Evolutionary conservation across 1,140 invertebrate genomes (phyloP).

Genomic region (Penaeus japonicus): DNA sequence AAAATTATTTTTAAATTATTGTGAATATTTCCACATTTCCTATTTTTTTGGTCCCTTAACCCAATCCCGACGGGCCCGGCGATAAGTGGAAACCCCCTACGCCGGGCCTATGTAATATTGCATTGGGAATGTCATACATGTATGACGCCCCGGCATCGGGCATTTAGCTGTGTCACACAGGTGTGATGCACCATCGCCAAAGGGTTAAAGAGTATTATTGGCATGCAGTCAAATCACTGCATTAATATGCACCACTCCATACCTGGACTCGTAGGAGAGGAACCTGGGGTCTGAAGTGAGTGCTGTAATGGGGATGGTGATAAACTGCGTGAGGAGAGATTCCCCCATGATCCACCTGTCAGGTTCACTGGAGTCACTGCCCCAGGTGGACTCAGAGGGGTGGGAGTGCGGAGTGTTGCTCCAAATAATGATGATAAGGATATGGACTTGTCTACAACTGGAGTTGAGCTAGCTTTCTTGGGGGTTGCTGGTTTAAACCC

Average conservation of each 20-base stretch:
- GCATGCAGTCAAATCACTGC: neutral
- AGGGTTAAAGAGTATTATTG: neutral
- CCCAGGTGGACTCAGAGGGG: neutral
- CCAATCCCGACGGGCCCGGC: too few species aligned
- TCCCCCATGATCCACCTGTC: neutral
- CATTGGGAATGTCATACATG: too few species aligned
- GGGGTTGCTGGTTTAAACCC: constrained; percentile 37
- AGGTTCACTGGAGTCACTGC: constrained; percentile 21
- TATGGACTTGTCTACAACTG: constrained; percentile 28
- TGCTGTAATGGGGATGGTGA: neutral
- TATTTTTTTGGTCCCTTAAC: too few species aligned
- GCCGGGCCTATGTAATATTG: too few species aligned
- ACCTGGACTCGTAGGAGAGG: neutral
- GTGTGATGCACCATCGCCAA: too few species aligned
- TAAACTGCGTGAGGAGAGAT: neutral
- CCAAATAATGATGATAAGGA: constrained; percentile 32
- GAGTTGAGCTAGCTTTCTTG: constrained; percentile 32
- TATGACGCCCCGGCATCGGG: too few species aligned
- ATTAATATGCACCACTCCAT: neutral
- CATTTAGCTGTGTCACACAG: too few species aligned
- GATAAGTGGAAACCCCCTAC: too few species aligned
- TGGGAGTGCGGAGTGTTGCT: constrained; percentile 24
- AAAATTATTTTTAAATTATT: too few species aligned
- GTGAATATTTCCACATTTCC: too few species aligned
- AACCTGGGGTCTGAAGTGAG: neutral